Percentiles rank a stretch among this genome's conserved stretches.
Conservation (phyloP, 2,113 vertebrate genomes). For the Thryonomys swinderianus region DNA sequence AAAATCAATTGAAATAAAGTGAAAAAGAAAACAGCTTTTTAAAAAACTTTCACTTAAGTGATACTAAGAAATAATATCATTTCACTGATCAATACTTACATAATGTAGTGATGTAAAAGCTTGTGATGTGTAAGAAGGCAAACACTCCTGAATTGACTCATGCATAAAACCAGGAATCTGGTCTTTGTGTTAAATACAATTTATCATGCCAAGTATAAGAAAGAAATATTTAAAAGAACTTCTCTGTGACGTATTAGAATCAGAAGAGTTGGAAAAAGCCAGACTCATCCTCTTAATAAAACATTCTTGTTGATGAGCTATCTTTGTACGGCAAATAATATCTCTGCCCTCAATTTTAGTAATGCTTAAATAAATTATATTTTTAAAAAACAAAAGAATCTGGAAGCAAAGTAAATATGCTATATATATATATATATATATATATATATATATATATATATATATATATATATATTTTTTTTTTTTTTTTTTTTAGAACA, state of each 20-base stretch:
- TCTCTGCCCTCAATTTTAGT: neutral
- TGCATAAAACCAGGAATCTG: conserved; percentile 71
- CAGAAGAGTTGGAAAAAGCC: conserved; percentile 51
- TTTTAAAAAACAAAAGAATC: neutral
- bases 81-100: conserved; percentile 67
- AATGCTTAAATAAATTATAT: neutral
- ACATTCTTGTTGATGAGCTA: conserved; percentile 44
- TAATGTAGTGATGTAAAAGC: conserved; percentile 23
- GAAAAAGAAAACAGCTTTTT: conserved; percentile 33
- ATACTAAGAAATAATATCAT: conserved; percentile 75
- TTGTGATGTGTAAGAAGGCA: conserved; percentile 85
- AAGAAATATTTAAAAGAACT: conserved; percentile 68
- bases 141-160: conserved; percentile 83
- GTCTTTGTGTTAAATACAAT: conserved; percentile 76
- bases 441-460: neutral
- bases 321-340: conserved; percentile 66
- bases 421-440: neutral
- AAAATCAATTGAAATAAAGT: neutral
- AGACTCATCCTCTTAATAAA: conserved; percentile 38
- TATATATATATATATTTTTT: too few species aligned
- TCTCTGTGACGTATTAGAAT: conserved; percentile 51
- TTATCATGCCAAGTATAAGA: conserved; percentile 53
- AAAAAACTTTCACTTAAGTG: conserved; percentile 69
- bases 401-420: neutral
- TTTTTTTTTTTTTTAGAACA: too few species aligned